A percentile compares a stretch with the other conserved stretches of the same genome.
These are phyloP conservation scores for Octomys mimax DNA, from an alignment of 2,797 vertebrate genomes.

Conservation along the genomic window DNA sequence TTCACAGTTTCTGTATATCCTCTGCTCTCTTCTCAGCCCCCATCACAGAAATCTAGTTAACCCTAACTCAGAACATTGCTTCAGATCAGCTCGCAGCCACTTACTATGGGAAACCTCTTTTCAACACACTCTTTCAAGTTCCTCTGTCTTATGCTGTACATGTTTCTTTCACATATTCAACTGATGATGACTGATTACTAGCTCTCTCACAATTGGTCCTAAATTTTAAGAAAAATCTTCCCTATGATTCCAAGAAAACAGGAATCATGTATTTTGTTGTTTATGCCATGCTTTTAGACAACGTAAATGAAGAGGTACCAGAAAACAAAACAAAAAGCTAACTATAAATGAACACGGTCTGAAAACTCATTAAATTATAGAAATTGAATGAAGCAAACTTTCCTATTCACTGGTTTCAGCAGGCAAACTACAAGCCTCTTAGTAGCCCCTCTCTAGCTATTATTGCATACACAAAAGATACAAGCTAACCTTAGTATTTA, in stretches of 20 bases:
- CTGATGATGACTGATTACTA: neutral
- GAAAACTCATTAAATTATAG: neutral
- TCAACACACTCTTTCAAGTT: neutral
- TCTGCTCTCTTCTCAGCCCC: neutral
- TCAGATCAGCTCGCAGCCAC: slow-evolving; percentile 32
- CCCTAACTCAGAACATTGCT: slow-evolving; percentile 1
- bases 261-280: neutral
- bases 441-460: neutral
- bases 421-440: neutral
- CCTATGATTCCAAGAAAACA: neutral
- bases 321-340: neutral
- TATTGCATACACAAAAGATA: neutral
- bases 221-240: neutral
- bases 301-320: slow-evolving; percentile 8
- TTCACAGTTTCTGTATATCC: neutral
- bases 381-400: slow-evolving; percentile 35
- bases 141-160: neutral
- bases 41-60: neutral
- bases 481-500: neutral
- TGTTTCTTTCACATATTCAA: slow-evolving; percentile 20
- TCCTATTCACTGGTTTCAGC: slow-evolving; percentile 52
- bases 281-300: neutral
- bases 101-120: neutral
- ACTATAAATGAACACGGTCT: neutral
- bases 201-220: neutral